Percentiles rank a stretch among this genome's conserved stretches.
phyloP scores from a whole-genome alignment of 2,888 invertebrate species.

The Emmelina monodactyla region DNA sequence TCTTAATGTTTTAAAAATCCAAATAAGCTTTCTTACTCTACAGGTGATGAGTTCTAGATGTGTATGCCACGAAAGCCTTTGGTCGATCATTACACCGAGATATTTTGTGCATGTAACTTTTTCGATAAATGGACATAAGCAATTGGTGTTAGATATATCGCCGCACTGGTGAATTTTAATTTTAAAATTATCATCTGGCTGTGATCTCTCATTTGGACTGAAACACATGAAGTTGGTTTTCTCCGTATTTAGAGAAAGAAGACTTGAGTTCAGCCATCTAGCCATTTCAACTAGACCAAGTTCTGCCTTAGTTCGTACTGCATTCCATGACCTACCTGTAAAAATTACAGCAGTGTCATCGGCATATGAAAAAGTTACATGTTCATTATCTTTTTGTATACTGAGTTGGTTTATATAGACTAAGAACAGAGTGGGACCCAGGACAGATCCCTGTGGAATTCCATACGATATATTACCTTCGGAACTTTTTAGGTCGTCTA shows the following conservation, averaged over 20 bases:
- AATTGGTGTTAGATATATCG: neutral
- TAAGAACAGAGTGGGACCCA: constrained; percentile 11
- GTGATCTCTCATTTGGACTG: neutral
- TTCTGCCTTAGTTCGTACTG: neutral
- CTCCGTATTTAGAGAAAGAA: constrained; percentile 5
- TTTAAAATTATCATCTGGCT: constrained; percentile 6
- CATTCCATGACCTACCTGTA: constrained; percentile 5
- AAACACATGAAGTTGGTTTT: constrained; percentile 10
- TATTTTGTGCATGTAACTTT: constrained; percentile 4
- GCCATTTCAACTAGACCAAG: neutral
- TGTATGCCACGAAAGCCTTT: constrained; percentile 4
- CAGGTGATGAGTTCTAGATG: constrained; percentile 4
- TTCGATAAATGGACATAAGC: constrained; percentile 3
- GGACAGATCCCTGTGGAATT: constrained; percentile 12
- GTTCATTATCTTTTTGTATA: constrained; percentile 2
- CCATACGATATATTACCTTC: constrained; percentile 5
- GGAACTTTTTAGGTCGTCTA: constrained; percentile 1
- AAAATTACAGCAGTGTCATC: constrained; percentile 11
- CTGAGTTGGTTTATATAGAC: constrained; percentile 12
- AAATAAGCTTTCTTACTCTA: neutral
- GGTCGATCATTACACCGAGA: constrained; percentile 6
- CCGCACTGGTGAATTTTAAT: constrained; percentile 7
- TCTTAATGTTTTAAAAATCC: neutral
- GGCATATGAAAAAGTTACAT: constrained; percentile 8
- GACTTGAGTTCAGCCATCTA: constrained; percentile 3